Base-by-base conservation (phyloP, 2,888 invertebrate genomes). In the Eurois occulta region DNA sequence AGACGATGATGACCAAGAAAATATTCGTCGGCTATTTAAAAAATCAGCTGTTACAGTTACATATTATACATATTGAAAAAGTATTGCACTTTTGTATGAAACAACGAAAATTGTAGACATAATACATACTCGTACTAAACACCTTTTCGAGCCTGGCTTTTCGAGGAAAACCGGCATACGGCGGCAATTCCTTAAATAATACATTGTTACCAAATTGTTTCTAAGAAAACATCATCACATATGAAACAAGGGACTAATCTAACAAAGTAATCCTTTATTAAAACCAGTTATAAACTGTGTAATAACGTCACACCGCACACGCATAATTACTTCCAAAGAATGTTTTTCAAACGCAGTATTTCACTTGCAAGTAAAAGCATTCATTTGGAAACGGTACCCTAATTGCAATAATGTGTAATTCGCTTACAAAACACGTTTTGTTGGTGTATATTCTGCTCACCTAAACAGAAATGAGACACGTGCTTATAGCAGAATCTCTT, bases 211-310 rank as follows among this genome's bases (percentile, higher is more conserved):
- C 68, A 64, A 75, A 82, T 43, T 48, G 69, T 71, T 65, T 60
- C 64, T 52, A 66, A 72, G 71, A 71, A 85, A 73, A 73, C 70
- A 48, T 55, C 32, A 60, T 58, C 43, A 66, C 38, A 43, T 66
- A 62, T 66, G 28, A 24, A 71, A 81, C 69, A 68, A 75, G 70
- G 75, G 60, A 32, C 16, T 81, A 70, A 74, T 71, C 32, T 65
- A 82, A 81, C 72, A 81, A 87, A 82, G 65, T 78, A 79, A 84
- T 75, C 69, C 84, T 87, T 88, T 85, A 89, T 87, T 90, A 83
- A 84, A 85, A 85, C 65, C 77, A 67, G 66, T 80, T 69, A 55
- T 52, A 67, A 67, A 79, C 66, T 72, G 74, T 77, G 73, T 71
- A 71, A 71, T 64, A 75, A 75, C 77, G 73, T 70, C 66, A 85